Base-by-base conservation (phyloP, 2,113 vertebrate species). In the Forbesichthys agassizii region DNA sequence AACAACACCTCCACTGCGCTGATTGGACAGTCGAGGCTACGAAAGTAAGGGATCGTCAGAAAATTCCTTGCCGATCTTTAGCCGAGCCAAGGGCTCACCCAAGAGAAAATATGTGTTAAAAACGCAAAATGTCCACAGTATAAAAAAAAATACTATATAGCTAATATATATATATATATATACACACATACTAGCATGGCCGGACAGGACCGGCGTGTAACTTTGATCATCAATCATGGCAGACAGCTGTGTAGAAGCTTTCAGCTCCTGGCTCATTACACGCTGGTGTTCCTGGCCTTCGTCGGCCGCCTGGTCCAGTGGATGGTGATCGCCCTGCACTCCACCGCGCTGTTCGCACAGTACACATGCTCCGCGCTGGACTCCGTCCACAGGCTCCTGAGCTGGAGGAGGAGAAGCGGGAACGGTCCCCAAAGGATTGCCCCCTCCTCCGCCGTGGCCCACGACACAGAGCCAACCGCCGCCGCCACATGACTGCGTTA, bases 241-340 rank as follows among this genome's bases (percentile, higher is more conserved):
- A 86, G 79, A 71, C 89, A 90, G 80, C 74, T 93, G 56, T 89
- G 83, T 5, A 85, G 88, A 67, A 92, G 88, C 52, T 68, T 93
- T 20, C 55, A 91, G 66, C 73, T 93, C 70, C 80, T 93, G 36
- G 87, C 77, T 3, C 86, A 91, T 82, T 92, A 91, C 82, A 57
- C 68, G 64, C 58, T 84, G 0, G 60, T 90, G 65, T 91, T 88
- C 48, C 85, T 78, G 72, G 73, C 71, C 60, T 91, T 92, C 14
- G 71, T 80, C n/a, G 83, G 78, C 1, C 89, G 85, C 33, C 72
- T 71, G 0, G 84, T 88, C 16, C 78, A 85, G 59, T 90, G 90
- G 81, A 76, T 91, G 42, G 76, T 87, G 70, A 71, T 75, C 4
- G 89, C 84, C 0, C 68, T 88, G 20, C 86, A 71, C 69, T 94